phyloP scores from a whole-genome alignment of 64 coral and sea anemone species.

The Pocillopora verrucosa region DNA sequence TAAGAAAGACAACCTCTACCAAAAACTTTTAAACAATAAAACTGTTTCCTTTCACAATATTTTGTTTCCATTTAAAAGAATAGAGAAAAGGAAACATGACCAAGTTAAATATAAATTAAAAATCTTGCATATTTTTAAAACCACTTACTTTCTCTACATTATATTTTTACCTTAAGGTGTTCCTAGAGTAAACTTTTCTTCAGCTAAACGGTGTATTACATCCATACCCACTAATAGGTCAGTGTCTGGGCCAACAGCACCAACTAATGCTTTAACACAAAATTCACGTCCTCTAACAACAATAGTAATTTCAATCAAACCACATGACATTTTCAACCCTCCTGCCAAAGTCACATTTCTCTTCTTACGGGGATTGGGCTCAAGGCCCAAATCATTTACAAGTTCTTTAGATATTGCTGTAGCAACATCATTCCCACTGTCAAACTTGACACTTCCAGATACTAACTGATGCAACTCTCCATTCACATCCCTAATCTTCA shows the following conservation, averaged over 20 bases:
- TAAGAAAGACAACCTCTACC: too few species aligned
- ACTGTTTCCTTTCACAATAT: too few species aligned
- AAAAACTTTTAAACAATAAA: too few species aligned
- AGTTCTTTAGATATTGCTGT: neutral
- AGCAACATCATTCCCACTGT: neutral
- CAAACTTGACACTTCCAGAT: neutral
- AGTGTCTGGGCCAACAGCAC: neutral
- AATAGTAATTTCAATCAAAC: neutral
- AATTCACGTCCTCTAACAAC: neutral
- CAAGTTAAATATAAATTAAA: too few species aligned
- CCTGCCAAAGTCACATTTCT: neutral
- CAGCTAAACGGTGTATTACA: neutral
- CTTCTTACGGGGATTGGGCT: neutral
- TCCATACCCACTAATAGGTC: neutral
- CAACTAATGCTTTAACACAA: neutral
- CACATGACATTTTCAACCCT: neutral
- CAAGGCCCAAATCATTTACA: neutral
- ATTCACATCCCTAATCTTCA: neutral
- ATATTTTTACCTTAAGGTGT: too few species aligned
- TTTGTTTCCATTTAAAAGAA: too few species aligned
- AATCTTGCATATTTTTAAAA: too few species aligned
- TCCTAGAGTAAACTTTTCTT: too few species aligned
- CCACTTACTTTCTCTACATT: too few species aligned
- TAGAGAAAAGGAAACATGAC: too few species aligned
- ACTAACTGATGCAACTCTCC: neutral